phyloP scores from a whole-genome alignment of 2,797 vertebrate genomes.

The Kryptopterus vitreolus region DNA sequence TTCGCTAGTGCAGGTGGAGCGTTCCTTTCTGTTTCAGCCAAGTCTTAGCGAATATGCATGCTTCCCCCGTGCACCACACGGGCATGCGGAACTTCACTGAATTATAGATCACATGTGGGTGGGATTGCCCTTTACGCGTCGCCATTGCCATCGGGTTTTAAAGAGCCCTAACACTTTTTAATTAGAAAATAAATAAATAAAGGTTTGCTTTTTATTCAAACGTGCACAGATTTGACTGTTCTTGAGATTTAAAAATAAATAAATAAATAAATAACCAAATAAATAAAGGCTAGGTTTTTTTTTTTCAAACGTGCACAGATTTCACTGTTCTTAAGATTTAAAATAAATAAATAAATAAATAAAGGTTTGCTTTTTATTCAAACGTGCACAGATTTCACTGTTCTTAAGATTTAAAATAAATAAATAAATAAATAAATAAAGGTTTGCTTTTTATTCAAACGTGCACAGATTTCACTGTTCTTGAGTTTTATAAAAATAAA shows the following conservation, averaged over 20 bases:
- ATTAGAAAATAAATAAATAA: not conserved
- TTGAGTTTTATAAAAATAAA: too few relatives aligned
- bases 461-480: too few relatives aligned
- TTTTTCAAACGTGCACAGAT: too few relatives aligned
- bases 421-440: too few relatives aligned
- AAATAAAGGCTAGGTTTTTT: too few relatives aligned
- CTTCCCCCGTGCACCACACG: slow-evolving; percentile 34
- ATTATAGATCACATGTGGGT: slow-evolving; percentile 55
- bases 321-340: not conserved
- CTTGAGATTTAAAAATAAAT: not conserved
- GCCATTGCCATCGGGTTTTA: slow-evolving; percentile 29
- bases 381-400: too few relatives aligned
- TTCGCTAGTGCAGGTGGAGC: slow-evolving; percentile 35
- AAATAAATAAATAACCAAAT: not conserved
- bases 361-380: too few relatives aligned
- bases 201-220: not conserved
- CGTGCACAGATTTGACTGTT: not conserved
- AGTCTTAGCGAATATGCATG: slow-evolving; percentile 1
- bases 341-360: not conserved
- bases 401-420: too few relatives aligned
- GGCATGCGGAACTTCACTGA: slow-evolving; percentile 47
- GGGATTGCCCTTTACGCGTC: slow-evolving; percentile 52
- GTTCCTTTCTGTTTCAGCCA: slow-evolving; percentile 26
- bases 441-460: too few relatives aligned
- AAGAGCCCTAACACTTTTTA: slow-evolving; percentile 16